Evolutionary conservation across 1,140 invertebrate species (phyloP), one percentile per base, ranked within the genome.

Genomic region (Euura lappo): DNA sequence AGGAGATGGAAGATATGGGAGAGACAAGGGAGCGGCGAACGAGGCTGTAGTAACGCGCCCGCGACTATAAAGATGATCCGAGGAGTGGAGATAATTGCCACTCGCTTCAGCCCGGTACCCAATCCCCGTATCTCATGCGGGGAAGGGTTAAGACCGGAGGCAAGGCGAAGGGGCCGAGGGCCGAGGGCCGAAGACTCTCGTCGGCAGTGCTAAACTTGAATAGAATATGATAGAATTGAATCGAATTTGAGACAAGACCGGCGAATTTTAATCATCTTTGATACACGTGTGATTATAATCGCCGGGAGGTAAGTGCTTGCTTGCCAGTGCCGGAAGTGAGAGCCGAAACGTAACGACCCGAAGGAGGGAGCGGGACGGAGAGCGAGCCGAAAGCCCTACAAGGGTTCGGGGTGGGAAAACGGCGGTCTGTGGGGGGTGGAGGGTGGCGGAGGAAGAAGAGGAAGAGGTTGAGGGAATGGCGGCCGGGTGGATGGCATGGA

Each of bases 401-500:
- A 74, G 71, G 71, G 65, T 13, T 75, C 64, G 42, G 8, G 46
- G 60, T 74, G 72, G 47, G 73, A 72, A 65, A 65, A 47, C 13
- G 64, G 43, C 64, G 72, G 46, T 13, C 8, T 10, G 13, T 71
- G 73, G 68, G 73, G 72, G 71, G 65, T 72, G 70, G 71, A 73
- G 76, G 42, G 65, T 71, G 72, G 74, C 74, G 78, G 77, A 79
- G 74, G 79, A 79, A 71, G 74, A 77, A 73, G 51, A 65, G 72
- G 68, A 42, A 66, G 45, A 66, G 47, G 6, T 11, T 8, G 51
- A 71, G 79, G 81, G 81, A 79, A 83, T 83, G 81, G 81, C 81
- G 80, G 81, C 81, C 75, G 79, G 81, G 79, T 77, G 76, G 79
- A 83, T 83, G 81, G 81, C 81, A 74, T 80, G 80, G 81, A 83